Evolutionary conservation across 2,888 invertebrate species (phyloP).

Genomic region (Tupiocoris notatus): DNA sequence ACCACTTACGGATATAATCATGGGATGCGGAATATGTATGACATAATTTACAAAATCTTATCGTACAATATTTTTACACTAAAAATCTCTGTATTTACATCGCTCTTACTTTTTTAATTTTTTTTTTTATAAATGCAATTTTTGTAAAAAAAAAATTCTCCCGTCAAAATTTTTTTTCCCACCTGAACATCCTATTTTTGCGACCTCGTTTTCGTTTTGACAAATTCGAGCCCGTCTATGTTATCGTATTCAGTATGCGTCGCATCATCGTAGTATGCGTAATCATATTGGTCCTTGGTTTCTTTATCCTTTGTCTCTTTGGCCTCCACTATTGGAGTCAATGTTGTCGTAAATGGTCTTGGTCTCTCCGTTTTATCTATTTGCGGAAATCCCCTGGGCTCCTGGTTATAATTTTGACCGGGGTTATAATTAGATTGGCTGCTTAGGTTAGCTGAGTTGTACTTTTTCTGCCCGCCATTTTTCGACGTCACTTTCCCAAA

Average conservation of each 20-base stretch:
- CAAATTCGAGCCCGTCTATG: conserved; percentile 53
- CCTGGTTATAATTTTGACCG: conserved; percentile 48
- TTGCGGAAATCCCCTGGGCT: conserved; percentile 53
- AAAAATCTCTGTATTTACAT: conserved; percentile 5
- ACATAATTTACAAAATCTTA: neutral
- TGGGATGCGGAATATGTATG: too few species aligned
- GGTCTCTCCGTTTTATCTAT: conserved; percentile 54
- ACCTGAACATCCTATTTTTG: neutral
- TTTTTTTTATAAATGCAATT: conserved; percentile 2
- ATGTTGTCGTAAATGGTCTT: conserved; percentile 52
- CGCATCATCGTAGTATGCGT: conserved; percentile 78
- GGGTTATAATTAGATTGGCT: conserved; percentile 50
- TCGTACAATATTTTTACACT: neutral
- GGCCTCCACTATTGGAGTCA: neutral
- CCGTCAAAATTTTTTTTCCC: conserved; percentile 1
- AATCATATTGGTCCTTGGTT: conserved; percentile 69
- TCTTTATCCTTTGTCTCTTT: conserved; percentile 31
- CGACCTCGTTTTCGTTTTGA: conserved; percentile 47
- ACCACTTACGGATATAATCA: too few species aligned
- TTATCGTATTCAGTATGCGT: conserved; percentile 56
- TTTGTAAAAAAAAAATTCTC: neutral
- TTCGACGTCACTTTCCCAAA: neutral
- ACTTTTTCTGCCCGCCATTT: conserved; percentile 16
- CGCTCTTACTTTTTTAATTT: neutral
- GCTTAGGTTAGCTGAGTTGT: conserved; percentile 14